Evolutionary conservation across 2,113 vertebrate genomes (phyloP).

Genomic region (Trichechus manatus): DNA sequence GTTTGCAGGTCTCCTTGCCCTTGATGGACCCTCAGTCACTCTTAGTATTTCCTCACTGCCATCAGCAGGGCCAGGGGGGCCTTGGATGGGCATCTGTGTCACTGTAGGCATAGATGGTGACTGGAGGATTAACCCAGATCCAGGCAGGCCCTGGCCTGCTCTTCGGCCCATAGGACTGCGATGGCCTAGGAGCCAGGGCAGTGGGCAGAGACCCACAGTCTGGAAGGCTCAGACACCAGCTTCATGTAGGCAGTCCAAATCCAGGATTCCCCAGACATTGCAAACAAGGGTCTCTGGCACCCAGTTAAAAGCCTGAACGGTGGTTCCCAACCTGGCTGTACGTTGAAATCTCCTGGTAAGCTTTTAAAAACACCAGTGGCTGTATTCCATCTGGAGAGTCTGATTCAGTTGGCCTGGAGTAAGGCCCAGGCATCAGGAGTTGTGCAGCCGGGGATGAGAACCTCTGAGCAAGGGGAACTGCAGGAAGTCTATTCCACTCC

Average conservation of each 20-base stretch:
- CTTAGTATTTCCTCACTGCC: too few species aligned
- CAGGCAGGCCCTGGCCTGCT: not conserved
- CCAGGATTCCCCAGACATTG: not conserved
- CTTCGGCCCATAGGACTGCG: not conserved
- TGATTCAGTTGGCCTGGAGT: not conserved
- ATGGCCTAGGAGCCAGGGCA: not conserved
- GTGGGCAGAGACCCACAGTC: not conserved
- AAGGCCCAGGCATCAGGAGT: not conserved
- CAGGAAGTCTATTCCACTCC: not conserved
- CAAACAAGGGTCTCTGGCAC: not conserved
- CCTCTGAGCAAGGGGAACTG: rapidly evolving
- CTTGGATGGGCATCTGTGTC: not conserved
- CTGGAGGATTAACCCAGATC: not conserved
- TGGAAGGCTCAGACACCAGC: not conserved
- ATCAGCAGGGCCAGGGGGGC: not conserved
- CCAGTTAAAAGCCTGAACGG: not conserved
- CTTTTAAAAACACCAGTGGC: not conserved
- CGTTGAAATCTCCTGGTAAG: not conserved
- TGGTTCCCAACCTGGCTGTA: not conserved
- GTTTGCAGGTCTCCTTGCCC: not conserved
- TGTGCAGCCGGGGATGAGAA: rapidly evolving
- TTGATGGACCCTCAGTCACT: not conserved
- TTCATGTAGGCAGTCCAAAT: not conserved
- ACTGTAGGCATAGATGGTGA: not conserved
- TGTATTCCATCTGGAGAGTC: not conserved